These are phyloP conservation scores for Nettapus auritus DNA, from an alignment of 2,113 vertebrate species.

Conservation along the genomic window DNA sequence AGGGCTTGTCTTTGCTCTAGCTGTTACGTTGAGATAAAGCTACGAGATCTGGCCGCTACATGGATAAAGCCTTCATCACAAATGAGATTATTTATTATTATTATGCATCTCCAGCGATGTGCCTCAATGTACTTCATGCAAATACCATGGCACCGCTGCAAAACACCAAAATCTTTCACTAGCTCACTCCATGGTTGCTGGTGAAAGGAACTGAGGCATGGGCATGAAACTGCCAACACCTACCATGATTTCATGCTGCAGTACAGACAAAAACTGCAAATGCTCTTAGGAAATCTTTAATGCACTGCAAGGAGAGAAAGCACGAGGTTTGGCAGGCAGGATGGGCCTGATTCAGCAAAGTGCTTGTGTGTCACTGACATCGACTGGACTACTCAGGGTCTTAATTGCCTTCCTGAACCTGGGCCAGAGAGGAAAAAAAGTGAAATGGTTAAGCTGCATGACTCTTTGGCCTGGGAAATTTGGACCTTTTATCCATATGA, in stretches of 20 bases:
- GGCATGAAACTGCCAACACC: background rate
- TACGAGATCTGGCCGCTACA: background rate
- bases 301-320: background rate
- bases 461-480: background rate
- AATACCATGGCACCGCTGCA: background rate
- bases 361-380: background rate
- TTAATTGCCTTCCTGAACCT: conserved; percentile 45
- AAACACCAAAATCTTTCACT: background rate
- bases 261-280: background rate
- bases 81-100: fast-evolving
- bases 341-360: background rate
- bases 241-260: background rate
- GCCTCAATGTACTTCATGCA: fast-evolving
- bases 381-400: background rate
- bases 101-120: background rate
- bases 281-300: background rate
- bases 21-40: background rate
- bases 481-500: background rate
- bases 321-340: background rate
- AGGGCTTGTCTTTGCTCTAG: background rate
- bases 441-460: background rate
- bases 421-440: conserved; percentile 11
- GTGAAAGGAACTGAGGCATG: fast-evolving
- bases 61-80: background rate
- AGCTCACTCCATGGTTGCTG: background rate